Percentiles rank a stretch among this genome's conserved stretches.
Evolutionary conservation across 1,140 invertebrate species (phyloP).

Genomic region (Drosophila athabasca): DNA sequence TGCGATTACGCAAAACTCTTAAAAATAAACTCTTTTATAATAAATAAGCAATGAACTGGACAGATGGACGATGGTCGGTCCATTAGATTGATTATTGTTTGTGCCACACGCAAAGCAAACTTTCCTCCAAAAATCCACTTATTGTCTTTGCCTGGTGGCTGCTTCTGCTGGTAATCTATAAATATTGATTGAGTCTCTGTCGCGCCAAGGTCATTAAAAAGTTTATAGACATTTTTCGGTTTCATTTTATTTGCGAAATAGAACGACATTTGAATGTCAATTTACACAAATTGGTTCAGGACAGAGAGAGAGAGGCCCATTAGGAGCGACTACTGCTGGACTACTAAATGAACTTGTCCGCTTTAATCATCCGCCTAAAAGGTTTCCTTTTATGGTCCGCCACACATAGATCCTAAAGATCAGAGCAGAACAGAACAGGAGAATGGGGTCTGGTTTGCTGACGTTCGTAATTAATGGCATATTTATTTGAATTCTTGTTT

Average conservation of each 20-base stretch:
- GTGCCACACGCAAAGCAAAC: conserved; percentile 44
- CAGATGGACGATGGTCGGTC: neutral
- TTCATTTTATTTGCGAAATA: conserved; percentile 38
- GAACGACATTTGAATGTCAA: conserved; percentile 36
- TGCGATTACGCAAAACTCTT: conserved; percentile 66
- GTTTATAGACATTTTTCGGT: conserved; percentile 26
- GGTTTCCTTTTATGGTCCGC: conserved; percentile 20
- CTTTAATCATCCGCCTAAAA: conserved; percentile 29
- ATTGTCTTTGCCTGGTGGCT: conserved; percentile 18
- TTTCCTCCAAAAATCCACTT: conserved; percentile 42
- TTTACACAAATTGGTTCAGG: conserved; percentile 36
- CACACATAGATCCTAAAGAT: too few relatives aligned
- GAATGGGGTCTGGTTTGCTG: neutral
- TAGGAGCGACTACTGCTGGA: conserved; percentile 25
- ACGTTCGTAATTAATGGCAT: conserved; percentile 41
- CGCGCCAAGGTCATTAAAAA: conserved; percentile 40
- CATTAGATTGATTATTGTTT: conserved; percentile 58
- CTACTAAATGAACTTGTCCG: conserved; percentile 32
- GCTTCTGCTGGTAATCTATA: conserved; percentile 32
- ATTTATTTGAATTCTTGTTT: conserved; percentile 47
- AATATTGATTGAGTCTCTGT: conserved; percentile 38
- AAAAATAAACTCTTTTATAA: conserved; percentile 62
- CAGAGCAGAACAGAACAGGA: too few relatives aligned
- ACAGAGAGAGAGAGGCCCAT: too few relatives aligned
- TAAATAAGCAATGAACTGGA: conserved; percentile 37